phyloP scores from a whole-genome alignment of 2,797 vertebrate genomes.

The Myotis findleyi region DNA sequence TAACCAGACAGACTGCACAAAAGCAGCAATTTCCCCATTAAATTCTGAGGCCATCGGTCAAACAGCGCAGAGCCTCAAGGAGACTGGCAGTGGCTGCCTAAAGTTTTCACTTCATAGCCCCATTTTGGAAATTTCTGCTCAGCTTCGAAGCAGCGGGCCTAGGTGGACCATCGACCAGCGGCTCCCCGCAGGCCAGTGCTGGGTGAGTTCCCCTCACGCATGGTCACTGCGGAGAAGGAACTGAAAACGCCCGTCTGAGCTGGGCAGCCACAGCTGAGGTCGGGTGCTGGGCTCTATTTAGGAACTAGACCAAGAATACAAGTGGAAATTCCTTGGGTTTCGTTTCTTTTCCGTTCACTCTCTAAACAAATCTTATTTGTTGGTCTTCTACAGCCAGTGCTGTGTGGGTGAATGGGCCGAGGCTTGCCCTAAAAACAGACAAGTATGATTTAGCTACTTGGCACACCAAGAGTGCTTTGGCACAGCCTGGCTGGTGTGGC shows the following conservation, averaged over 20 bases:
- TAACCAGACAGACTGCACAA: not conserved
- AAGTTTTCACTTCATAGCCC: not conserved
- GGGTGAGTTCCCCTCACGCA: not conserved
- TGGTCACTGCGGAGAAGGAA: not conserved
- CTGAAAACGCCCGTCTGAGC: not conserved
- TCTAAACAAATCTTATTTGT: no score
- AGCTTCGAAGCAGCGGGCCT: not conserved
- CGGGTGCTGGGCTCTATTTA: not conserved
- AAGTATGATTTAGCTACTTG: accelerated
- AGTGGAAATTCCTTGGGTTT: not conserved
- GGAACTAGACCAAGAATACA: not conserved
- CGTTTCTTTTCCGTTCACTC: not conserved
- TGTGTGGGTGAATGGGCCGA: not conserved
- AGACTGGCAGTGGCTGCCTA: not conserved
- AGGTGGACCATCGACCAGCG: accelerated
- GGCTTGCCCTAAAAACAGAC: not conserved
- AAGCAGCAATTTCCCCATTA: not conserved
- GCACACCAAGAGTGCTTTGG: not conserved
- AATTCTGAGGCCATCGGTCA: not conserved
- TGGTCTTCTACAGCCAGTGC: not conserved
- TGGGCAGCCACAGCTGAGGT: not conserved
- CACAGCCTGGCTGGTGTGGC: no score
- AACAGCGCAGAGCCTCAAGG: not conserved
- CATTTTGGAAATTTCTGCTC: not conserved
- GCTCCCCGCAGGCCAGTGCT: not conserved